Evolutionary conservation across 35 echinoderm and acorn worm genomes (phyloP), one percentile per base, ranked within the genome.

Genomic region (Heliocidaris erythrogramma): DNA sequence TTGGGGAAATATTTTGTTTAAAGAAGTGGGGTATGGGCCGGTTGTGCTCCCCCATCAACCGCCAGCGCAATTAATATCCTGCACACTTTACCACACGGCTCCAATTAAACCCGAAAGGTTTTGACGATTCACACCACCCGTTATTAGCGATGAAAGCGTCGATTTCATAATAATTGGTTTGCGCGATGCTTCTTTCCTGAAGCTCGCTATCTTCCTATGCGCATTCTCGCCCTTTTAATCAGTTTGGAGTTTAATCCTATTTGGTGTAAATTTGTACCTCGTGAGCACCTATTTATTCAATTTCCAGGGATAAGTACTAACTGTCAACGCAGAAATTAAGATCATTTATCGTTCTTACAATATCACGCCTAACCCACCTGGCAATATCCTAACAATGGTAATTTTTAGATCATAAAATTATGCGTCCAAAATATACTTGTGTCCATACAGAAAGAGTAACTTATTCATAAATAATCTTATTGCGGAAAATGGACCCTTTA

Each of bases 141-240:
- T 78, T 78, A n/a, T 4, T 8, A 5, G 18, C 17, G 65, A 78
- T 78, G 65, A 78, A 78, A 78, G 65, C 65, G 7, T n/a, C 65
- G 65, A 78, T 78, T 78, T 78, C 27, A 78, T 78, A 78, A 78
- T 78, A 78, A 78, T 78, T 78, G 65, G 65, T 78, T 78, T 78
- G 18, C 65, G 17, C 65, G 65, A 78, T 78, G 65, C 3, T n/a
- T 78, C 65, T 78, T 78, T 78, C 65, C 65, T 18, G 65, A 8
- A 42, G 21, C 27, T 21, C 8, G 65, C 65, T 78, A 78, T 78
- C 65, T 78, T 78, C 65, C 65, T 78, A 78, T 27, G 21, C 27
- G 65, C 65, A 78, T 78, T 78, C 65, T 78, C 65, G 27, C 17
- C 65, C 21, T 21, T 78, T 78, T 78, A 78, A 78, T 78, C 65